Evolutionary conservation across 2,113 vertebrate genomes (phyloP).

Genomic region (Pedetes capensis): DNA sequence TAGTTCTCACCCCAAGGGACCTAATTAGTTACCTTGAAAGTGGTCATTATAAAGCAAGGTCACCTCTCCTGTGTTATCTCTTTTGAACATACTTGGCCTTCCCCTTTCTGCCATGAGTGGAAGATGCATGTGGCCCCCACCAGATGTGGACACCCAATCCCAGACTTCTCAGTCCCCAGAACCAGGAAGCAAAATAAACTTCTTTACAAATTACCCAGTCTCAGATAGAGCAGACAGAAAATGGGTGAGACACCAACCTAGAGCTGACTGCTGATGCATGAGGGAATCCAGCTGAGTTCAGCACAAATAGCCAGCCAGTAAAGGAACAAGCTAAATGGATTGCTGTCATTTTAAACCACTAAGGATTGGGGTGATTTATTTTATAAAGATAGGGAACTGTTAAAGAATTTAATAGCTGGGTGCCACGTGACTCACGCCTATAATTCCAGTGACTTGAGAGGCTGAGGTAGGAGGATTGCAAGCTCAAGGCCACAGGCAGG

Average conservation of each 20-base stretch:
- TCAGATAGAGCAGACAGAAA: neutral
- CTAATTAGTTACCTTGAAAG: neutral
- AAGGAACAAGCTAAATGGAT: neutral
- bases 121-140: neutral
- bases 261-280: neutral
- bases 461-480: no score
- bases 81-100: neutral
- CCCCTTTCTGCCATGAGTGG: neutral
- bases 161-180: neutral
- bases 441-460: no score
- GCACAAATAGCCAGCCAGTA: neutral
- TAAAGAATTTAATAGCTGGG: constrained; percentile 8
- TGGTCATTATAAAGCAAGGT: neutral
- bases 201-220: neutral
- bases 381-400: neutral
- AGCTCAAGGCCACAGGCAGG: no score
- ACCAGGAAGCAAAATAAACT: neutral
- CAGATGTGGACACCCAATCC: neutral
- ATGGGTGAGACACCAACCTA: neutral
- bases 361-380: neutral
- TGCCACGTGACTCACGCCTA: no score
- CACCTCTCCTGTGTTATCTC: no score
- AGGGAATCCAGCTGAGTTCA: neutral
- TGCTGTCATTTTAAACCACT: neutral
- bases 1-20: neutral